Percentiles rank a stretch among this genome's conserved stretches.
phyloP scores from a whole-genome alignment of 2,797 vertebrate species.

The Melanotaenia trifasciata region DNA sequence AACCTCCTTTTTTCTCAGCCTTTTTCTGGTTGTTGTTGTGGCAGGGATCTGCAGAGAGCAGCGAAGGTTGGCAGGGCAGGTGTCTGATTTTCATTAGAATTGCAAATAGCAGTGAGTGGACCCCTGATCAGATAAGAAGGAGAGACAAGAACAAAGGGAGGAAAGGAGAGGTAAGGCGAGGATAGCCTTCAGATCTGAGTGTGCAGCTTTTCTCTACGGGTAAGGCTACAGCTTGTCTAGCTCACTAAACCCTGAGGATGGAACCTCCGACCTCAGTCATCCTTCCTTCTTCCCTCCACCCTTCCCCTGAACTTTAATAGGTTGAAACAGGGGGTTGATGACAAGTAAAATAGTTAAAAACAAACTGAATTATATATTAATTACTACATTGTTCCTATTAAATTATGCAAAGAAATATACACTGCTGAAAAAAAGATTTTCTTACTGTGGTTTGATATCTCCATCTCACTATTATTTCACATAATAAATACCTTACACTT shows the following conservation, averaged over 20 bases:
- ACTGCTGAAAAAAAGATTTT: no score
- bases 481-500: no score
- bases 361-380: slow-evolving; percentile 31
- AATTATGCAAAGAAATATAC: background rate
- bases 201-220: slow-evolving; percentile 57
- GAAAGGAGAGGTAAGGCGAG: slow-evolving; percentile 19
- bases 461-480: slow-evolving; percentile 29
- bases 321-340: background rate
- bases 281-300: slow-evolving; percentile 19
- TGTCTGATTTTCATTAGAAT: slow-evolving; percentile 97
- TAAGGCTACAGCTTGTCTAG: slow-evolving; percentile 57
- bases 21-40: slow-evolving; percentile 69
- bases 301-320: slow-evolving; percentile 21
- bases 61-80: slow-evolving; percentile 88
- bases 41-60: slow-evolving; percentile 75
- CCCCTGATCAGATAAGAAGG: slow-evolving; percentile 87
- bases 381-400: slow-evolving; percentile 16
- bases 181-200: slow-evolving; percentile 58
- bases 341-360: slow-evolving; percentile 10
- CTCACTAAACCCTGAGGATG: slow-evolving; percentile 53
- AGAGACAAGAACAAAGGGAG: slow-evolving; percentile 60
- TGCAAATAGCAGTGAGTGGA: slow-evolving; percentile 88
- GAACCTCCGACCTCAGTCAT: slow-evolving; percentile 36
- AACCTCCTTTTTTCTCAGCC: slow-evolving; percentile 61
- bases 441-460: slow-evolving; percentile 11